Evolutionary conservation across 1,140 invertebrate genomes (phyloP).

Genomic region (Saccostrea glomerata): DNA sequence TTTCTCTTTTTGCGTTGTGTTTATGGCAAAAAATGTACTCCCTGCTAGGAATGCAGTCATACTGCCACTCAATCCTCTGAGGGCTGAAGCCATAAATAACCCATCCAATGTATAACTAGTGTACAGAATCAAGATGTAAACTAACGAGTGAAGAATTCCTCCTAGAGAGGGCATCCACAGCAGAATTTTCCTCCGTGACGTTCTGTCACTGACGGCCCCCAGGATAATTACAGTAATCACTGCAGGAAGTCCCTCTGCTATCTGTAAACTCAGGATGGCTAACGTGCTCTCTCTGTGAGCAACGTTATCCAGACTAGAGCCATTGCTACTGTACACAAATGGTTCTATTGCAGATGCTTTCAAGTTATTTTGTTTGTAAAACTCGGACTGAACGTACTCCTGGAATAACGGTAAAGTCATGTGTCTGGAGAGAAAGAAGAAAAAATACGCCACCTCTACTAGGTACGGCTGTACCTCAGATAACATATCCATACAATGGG

Average conservation of each 20-base stretch:
- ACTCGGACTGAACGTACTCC: slow-evolving; percentile 72
- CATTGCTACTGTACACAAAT: slow-evolving; percentile 32
- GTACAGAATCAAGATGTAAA: slow-evolving; percentile 74
- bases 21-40: slow-evolving; percentile 73
- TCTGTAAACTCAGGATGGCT: slow-evolving; percentile 70
- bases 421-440: slow-evolving; percentile 73
- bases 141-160: slow-evolving; percentile 69
- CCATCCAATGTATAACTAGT: slow-evolving; percentile 75
- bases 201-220: slow-evolving; percentile 74
- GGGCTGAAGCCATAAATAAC: slow-evolving; percentile 74
- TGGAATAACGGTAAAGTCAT: slow-evolving; percentile 76
- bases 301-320: slow-evolving; percentile 56
- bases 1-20: slow-evolving; percentile 69
- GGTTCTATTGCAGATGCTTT: slow-evolving; percentile 26
- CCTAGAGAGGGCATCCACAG: slow-evolving; percentile 73
- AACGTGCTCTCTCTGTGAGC: slow-evolving; percentile 72
- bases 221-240: slow-evolving; percentile 74
- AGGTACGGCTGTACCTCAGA: slow-evolving; percentile 66
- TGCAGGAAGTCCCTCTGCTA: slow-evolving; percentile 74
- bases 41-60: slow-evolving; percentile 75
- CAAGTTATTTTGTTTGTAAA: slow-evolving; percentile 66
- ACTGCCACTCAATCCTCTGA: slow-evolving; percentile 74
- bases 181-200: slow-evolving; percentile 70
- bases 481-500: slow-evolving; percentile 12
- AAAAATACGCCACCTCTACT: slow-evolving; percentile 73